Evolutionary conservation across 2,113 vertebrate species (phyloP), one percentile per base, ranked within the genome.

Genomic region (Scalopus aquaticus): DNA sequence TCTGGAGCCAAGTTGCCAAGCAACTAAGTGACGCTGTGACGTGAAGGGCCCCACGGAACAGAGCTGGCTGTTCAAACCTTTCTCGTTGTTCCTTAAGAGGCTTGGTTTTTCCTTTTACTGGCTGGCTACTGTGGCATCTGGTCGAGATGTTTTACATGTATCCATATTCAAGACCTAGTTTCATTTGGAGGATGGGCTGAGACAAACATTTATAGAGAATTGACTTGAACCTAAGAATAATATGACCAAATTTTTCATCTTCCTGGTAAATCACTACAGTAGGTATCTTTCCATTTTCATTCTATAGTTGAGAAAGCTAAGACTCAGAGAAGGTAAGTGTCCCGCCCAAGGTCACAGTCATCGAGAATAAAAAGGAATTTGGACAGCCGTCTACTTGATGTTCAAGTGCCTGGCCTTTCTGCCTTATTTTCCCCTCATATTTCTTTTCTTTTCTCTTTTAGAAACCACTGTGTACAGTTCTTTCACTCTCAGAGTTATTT

Each of bases 1-100:
- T 37, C 51, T 80, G 58, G 93, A 82, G 87, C 87, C 85, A 97
- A 89, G 81, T 76, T 94, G 46, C 85, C 95, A 89, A 93, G 88
- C 88, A 97, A 96, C 78, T 51, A 94, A 84, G 86, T 37, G 70
- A 95, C 49, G 28, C 56, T 70, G 3, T 28, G 82, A 77, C 44
- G 35, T 62, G 93, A 81, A 81, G 86, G 67, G 0, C 46, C 6
- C 16, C 1, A 4, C 8, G 7, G 28, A 35, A 16, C 35, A 20
- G 93, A 95, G 76, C 4, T 4, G 3, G 4, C 46, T 90, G 87
- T 74, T 69, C 82, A 62, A 44, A 0, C 35, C 7, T 60, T 56
- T n/a, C 9, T 65, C 80, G n/a, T 37, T 32, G 9, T 39, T 73
- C 42, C 32, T 6, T 11, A 9, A 5, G 32, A 26, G 37, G 39